These are phyloP conservation scores for Epinephelus moara DNA, from an alignment of 2,113 vertebrate genomes.

Conservation along the genomic window DNA sequence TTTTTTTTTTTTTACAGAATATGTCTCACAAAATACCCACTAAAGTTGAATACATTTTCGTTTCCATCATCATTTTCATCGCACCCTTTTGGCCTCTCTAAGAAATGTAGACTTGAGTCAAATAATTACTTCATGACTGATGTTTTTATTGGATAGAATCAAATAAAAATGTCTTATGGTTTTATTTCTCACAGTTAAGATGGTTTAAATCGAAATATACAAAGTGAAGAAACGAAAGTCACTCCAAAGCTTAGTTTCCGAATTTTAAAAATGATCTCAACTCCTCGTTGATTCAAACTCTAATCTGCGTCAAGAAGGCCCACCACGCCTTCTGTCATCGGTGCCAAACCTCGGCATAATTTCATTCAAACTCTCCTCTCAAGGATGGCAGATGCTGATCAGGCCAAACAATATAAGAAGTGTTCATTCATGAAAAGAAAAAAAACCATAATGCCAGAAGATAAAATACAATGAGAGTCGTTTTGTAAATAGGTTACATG, in stretches of 20 bases:
- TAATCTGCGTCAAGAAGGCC: constrained; percentile 18
- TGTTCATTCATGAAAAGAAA: constrained; percentile 8
- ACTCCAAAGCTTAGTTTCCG: background rate
- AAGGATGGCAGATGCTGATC: constrained; percentile 59
- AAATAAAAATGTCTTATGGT: accelerated
- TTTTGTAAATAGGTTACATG: constrained; percentile 68
- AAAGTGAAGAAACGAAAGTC: constrained; percentile 14
- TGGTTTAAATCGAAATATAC: constrained; percentile 27
- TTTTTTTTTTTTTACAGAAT: background rate
- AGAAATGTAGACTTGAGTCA: too few relatives aligned
- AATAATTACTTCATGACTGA: background rate
- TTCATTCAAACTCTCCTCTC: constrained; percentile 2
- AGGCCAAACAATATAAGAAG: constrained; percentile 30
- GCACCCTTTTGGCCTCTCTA: background rate
- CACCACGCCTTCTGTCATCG: background rate
- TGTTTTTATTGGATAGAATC: constrained; percentile 4
- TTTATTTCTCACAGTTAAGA: background rate
- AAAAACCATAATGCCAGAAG: background rate
- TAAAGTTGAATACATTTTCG: background rate
- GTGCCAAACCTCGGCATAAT: constrained; percentile 31
- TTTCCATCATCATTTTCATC: background rate
- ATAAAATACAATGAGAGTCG: constrained; percentile 39
- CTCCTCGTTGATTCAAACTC: background rate
- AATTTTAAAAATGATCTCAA: background rate
- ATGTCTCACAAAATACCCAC: background rate